Evolutionary conservation across 2,888 invertebrate genomes (phyloP).

Genomic region (Prionchulus punctatus): DNA sequence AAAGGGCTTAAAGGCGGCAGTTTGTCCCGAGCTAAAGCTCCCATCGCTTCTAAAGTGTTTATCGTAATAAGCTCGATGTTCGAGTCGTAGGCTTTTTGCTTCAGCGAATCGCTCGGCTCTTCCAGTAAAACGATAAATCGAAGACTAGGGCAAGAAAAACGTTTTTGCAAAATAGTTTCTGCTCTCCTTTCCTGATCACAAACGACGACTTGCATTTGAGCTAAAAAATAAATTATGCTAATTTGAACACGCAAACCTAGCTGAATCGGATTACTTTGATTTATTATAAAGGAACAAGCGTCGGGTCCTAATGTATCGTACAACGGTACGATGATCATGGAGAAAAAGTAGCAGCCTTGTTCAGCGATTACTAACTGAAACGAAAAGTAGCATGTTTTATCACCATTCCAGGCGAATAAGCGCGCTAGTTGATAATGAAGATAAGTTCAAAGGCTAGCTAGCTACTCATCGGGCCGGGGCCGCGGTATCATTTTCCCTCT

Average conservation of each 20-base stretch:
- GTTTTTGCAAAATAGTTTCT: slow-evolving; percentile 18
- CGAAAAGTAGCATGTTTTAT: neutral
- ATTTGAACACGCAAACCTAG: neutral
- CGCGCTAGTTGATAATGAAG: too few relatives aligned
- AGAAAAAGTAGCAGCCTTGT: slow-evolving; percentile 78
- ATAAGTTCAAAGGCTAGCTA: too few relatives aligned
- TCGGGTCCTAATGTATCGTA: slow-evolving; percentile 93
- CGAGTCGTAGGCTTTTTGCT: slow-evolving; percentile 9
- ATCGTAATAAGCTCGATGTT: neutral
- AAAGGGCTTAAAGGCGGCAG: neutral
- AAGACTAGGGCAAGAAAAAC: slow-evolving; percentile 19
- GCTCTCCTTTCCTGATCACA: slow-evolving; percentile 2
- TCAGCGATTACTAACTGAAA: slow-evolving; percentile 71
- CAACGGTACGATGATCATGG: slow-evolving; percentile 80
- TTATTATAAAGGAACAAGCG: slow-evolving; percentile 56
- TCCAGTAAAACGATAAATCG: slow-evolving; percentile 23
- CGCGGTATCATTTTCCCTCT: too few relatives aligned
- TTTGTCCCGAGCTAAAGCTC: neutral
- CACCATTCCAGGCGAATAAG: too few relatives aligned
- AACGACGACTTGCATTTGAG: slow-evolving; percentile 3
- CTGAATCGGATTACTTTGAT: slow-evolving; percentile 29
- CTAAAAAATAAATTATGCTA: neutral
- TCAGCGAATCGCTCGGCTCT: slow-evolving; percentile 16
- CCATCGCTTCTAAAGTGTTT: neutral
- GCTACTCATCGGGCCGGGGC: too few relatives aligned